Percentiles rank a stretch among this genome's conserved stretches.
Conservation (phyloP, 2,888 invertebrate species). For the Acrocera orbiculus region DNA sequence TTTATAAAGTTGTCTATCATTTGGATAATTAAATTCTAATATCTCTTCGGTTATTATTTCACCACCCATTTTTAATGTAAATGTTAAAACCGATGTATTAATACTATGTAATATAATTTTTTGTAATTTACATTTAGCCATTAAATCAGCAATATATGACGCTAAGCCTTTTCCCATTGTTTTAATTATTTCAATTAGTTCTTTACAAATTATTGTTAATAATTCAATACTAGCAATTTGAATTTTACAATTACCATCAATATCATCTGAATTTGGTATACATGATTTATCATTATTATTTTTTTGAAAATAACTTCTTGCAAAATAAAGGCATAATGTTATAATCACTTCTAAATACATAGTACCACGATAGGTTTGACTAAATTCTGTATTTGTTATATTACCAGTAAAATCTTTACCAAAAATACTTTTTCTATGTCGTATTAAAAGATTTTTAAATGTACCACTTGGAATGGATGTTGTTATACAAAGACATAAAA, state of each 20-base stretch:
- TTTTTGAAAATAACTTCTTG: conserved; percentile 45
- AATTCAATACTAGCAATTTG: conserved; percentile 60
- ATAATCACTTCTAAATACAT: conserved; percentile 67
- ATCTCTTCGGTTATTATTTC: conserved; percentile 55
- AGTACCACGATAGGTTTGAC: conserved; percentile 52
- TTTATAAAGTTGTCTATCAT: conserved; percentile 42
- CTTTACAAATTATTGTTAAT: conserved; percentile 50
- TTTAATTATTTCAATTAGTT: conserved; percentile 52
- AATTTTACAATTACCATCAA: conserved; percentile 57
- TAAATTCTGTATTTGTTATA: conserved; percentile 41
- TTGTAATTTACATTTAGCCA: conserved; percentile 64
- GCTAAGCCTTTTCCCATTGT: conserved; percentile 59
- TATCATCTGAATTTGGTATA: conserved; percentile 47
- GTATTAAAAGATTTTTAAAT: conserved; percentile 27
- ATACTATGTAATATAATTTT: conserved; percentile 66
- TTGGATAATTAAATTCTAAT: conserved; percentile 51
- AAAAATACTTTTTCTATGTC: conserved; percentile 64
- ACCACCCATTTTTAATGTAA: conserved; percentile 4
- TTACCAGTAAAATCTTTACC: conserved; percentile 49
- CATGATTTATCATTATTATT: conserved; percentile 24
- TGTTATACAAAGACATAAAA: conserved; percentile 57
- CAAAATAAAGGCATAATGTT: conserved; percentile 58
- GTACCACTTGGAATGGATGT: conserved; percentile 44
- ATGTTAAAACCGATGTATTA: conserved; percentile 48
- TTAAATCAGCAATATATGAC: conserved; percentile 54